Evolutionary conservation across 2,113 vertebrate species (phyloP), one percentile per base, ranked within the genome.

Genomic region (Cepphus grylle): DNA sequence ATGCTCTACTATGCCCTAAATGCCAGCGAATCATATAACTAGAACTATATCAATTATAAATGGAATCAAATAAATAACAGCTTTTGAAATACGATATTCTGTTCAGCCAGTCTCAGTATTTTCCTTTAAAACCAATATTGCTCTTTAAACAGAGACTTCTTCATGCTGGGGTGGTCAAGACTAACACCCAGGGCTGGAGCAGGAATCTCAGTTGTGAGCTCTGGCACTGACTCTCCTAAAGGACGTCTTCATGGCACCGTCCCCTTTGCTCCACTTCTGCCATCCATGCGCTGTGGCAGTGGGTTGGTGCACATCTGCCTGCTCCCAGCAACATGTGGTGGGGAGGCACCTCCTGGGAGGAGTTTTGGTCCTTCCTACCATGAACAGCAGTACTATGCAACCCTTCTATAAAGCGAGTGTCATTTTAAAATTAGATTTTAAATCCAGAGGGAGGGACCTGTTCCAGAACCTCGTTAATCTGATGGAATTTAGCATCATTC

Each of bases 261-360:
- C 8, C 29, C 36, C 30, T 62, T 59, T 34, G 20, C 40, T 91
- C 7, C 0, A 0, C 12, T 56, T 34, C 43, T 3, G 4, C 22
- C 27, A 8, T 4, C 21, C 1, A 0, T 13, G 23, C 0, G 0
- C 42, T 36, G 42, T 11, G 11, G 16, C 50, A 5, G 1, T 5
- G 62, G n/a, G 2, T 93, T 76, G 55, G 34, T 21, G 56, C 32
- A 9, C 15, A 29, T 62, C 23, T 58, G 49, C 25, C 61, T n/a
- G 15, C 36, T 66, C 27, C 18, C 42, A 47, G 45, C 12, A 63
- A 20, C 8, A 1, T 8, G n/a, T 9, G 34, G 18, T 2, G 5
- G 10, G n/a, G 23, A 22, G 14, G 11, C 34, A 29, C 5, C 27
- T 47, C 62, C 7, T 19, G 29, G 3, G 27, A 47, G 43, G 73